Conservation (phyloP, 2,888 invertebrate species). For the Apoda limacodes region DNA sequence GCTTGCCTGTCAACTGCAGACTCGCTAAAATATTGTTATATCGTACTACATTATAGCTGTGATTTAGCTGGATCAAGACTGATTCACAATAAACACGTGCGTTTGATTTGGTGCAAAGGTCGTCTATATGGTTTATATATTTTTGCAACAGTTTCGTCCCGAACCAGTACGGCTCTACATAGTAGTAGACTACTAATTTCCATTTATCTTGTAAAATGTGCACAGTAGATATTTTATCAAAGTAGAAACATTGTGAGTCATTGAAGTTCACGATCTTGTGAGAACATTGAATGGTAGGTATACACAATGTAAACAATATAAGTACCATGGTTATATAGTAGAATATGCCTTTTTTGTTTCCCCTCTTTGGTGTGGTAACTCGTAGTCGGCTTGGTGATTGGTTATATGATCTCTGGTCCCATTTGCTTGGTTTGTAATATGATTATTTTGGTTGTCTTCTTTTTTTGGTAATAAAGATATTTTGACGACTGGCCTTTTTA, state of each 20-base stretch:
- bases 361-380: too few species aligned
- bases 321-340: too few species aligned
- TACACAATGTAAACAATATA: conserved; percentile 1
- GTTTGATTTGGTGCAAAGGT: conserved; percentile 1
- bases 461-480: too few species aligned
- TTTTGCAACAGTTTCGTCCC: conserved; percentile 9
- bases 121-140: conserved; percentile 6
- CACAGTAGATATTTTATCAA: conserved; percentile 7
- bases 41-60: conserved; percentile 7
- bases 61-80: conserved; percentile 12
- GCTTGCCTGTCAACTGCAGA: conserved; percentile 5
- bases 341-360: background rate
- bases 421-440: background rate
- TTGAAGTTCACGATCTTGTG: conserved; percentile 1
- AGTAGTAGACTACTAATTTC: conserved; percentile 14
- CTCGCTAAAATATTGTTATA: conserved; percentile 9
- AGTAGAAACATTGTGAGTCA: conserved; percentile 6
- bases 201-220: conserved; percentile 10
- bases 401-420: too few species aligned
- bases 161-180: conserved; percentile 11
- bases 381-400: too few species aligned
- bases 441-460: background rate
- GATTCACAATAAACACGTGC: conserved; percentile 8
- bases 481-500: too few species aligned
- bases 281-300: background rate